phyloP scores from a whole-genome alignment of 2,113 vertebrate species.

The Taurulus bubalis region DNA sequence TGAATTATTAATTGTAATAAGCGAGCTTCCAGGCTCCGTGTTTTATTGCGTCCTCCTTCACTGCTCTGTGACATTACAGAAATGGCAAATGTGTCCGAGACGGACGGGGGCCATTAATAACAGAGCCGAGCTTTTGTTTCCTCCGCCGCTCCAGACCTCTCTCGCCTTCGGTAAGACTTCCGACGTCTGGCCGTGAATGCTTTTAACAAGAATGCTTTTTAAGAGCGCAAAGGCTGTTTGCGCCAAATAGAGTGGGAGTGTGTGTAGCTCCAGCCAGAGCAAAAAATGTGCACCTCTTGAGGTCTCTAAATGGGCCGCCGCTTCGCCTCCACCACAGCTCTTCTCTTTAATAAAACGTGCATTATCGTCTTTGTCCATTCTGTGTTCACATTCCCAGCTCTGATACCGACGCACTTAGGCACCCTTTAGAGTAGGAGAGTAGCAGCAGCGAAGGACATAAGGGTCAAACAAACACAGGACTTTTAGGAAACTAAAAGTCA shows the following conservation, averaged over 20 bases:
- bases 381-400: neutral
- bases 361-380: slow-evolving; percentile 15
- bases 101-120: slow-evolving; percentile 64
- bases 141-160: slow-evolving; percentile 26
- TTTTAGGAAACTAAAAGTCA: neutral
- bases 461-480: neutral
- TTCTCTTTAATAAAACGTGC: neutral
- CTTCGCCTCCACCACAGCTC: neutral
- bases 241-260: slow-evolving; percentile 4
- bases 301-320: neutral
- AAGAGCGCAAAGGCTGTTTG: slow-evolving; percentile 33
- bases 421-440: too few species aligned
- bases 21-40: slow-evolving; percentile 60
- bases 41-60: slow-evolving; percentile 68
- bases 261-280: neutral
- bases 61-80: slow-evolving; percentile 68
- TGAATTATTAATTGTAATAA: slow-evolving; percentile 82
- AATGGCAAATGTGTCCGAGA: slow-evolving; percentile 67
- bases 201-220: slow-evolving; percentile 28
- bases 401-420: neutral
- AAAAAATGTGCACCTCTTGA: neutral
- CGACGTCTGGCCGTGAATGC: slow-evolving; percentile 7
- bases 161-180: slow-evolving; percentile 13
- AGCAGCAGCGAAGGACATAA: too few species aligned
- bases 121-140: slow-evolving; percentile 40